Percentiles rank a stretch among this genome's conserved stretches.
phyloP scores from a whole-genome alignment of 2,888 invertebrate genomes.

The Pedicia rivosa region DNA sequence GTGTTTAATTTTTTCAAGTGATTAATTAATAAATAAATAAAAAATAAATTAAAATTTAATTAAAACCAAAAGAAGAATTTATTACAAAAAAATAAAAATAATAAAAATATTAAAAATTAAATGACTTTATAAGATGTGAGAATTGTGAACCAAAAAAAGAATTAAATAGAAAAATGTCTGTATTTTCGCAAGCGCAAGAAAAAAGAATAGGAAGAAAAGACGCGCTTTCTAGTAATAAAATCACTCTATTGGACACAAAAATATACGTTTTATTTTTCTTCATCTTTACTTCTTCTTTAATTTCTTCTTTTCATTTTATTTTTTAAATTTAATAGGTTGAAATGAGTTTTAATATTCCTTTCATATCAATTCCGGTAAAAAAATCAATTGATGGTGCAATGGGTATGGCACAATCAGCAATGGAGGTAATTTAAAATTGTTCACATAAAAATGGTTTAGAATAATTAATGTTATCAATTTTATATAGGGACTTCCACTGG shows the following conservation, averaged over 20 bases:
- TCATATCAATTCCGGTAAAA: conserved; percentile 8
- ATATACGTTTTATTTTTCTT: background rate
- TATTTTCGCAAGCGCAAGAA: too few species aligned
- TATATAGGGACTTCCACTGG: conserved; percentile 22
- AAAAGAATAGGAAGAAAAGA: too few species aligned
- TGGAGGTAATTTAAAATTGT: too few species aligned
- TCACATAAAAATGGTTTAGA: background rate
- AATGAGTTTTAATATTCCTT: conserved; percentile 9
- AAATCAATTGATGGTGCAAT: conserved; percentile 2
- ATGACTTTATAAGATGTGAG: too few species aligned
- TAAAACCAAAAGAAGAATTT: too few species aligned
- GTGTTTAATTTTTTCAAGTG: background rate
- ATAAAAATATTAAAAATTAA: too few species aligned
- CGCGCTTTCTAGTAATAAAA: too few species aligned
- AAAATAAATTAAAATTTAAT: too few species aligned
- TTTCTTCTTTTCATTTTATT: background rate
- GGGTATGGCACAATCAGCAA: background rate
- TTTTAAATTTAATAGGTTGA: conserved; percentile 3
- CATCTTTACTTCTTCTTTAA: background rate
- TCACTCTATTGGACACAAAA: background rate
- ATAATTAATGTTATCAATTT: background rate
- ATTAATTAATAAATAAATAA: background rate
- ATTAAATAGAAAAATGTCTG: too few species aligned
- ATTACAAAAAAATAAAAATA: too few species aligned
- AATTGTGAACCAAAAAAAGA: too few species aligned